Base-by-base conservation (phyloP, 2,888 invertebrate species). In the Heteromyza rotundicornis region DNA sequence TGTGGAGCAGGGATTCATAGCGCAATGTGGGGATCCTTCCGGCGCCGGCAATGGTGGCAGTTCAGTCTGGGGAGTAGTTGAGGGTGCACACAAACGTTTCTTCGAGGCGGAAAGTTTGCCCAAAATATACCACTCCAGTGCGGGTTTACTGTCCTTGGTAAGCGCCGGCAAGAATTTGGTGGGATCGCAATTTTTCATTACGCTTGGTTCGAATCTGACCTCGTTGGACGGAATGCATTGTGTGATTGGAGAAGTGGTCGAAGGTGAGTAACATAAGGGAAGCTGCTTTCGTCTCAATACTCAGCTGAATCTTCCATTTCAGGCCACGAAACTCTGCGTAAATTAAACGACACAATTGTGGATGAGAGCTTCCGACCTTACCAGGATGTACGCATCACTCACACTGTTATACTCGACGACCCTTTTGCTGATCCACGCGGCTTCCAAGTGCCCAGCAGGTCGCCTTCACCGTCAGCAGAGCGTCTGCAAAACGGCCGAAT, bases 1-100 rank as follows among this genome's bases (percentile, higher is more conserved):
- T 0, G 91, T 99, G 57, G 92, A 96, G 84, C 89, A 90, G 80
- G 94, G 95, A 64, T 96, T 98, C 75, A 94, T 98, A 67, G 98
- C 98, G 0, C 99, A 99, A 86, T 95, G 96, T 35, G 98, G 99
- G 2, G 98, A 99, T 82, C 98, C 98, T 0, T 91, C 92, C 0
- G 96, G 96, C 0, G 90, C 89, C 64, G 94, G 98, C 2, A 89
- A 90, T 73, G 96, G 95, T 2, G 99, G 99, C 23, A 90, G 93
- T 79, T 97, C 97, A 0, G 86, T 98, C 59, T 96, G 90, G 86
- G 91, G 92, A 1, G 85, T 91, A 53, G 80, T 97, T n/a, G 91
- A 95, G 81, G 97, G 97, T 0, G 88, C 90, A 0, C 87, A 91
- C 36, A 95, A 94, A 64, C 86, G 91, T 36, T 98, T 92, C 81